Conservation (phyloP, 2,888 invertebrate genomes). For the Catonia carolina region DNA sequence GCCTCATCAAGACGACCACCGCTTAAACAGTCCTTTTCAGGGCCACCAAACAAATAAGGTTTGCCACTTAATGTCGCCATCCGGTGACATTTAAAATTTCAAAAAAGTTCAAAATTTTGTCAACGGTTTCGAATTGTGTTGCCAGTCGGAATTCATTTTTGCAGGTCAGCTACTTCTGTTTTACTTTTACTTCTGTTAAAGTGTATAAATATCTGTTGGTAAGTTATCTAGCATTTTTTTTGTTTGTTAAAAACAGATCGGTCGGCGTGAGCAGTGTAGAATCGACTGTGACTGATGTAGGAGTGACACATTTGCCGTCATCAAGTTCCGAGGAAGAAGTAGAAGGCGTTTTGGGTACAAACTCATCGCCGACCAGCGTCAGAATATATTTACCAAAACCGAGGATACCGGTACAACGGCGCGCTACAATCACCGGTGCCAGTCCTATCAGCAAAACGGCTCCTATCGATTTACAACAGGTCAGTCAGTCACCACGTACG, state of each 20-base stretch:
- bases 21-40: too few relatives aligned
- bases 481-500: constrained; percentile 40
- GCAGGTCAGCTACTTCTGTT: too few relatives aligned
- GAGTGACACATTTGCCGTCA: constrained; percentile 15
- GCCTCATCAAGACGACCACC: too few relatives aligned
- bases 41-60: too few relatives aligned
- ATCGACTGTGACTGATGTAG: constrained; percentile 20
- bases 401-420: constrained; percentile 63
- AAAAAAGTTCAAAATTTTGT: too few relatives aligned
- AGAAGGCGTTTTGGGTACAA: constrained; percentile 24
- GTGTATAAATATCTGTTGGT: too few relatives aligned
- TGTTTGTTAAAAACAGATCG: constrained; percentile 20
- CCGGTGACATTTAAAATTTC: too few relatives aligned
- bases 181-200: too few relatives aligned
- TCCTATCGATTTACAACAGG: constrained; percentile 61
- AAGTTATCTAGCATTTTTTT: neutral
- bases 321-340: constrained; percentile 32
- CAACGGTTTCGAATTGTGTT: too few relatives aligned
- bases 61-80: too few relatives aligned
- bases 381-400: constrained; percentile 71
- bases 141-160: too few relatives aligned
- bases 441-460: constrained; percentile 59
- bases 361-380: constrained; percentile 39
- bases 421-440: constrained; percentile 84
- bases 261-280: constrained; percentile 18